Percentiles rank a stretch among this genome's conserved stretches.
phyloP scores from a whole-genome alignment of 2,888 invertebrate species.

The Drosophila kambysellisi region DNA sequence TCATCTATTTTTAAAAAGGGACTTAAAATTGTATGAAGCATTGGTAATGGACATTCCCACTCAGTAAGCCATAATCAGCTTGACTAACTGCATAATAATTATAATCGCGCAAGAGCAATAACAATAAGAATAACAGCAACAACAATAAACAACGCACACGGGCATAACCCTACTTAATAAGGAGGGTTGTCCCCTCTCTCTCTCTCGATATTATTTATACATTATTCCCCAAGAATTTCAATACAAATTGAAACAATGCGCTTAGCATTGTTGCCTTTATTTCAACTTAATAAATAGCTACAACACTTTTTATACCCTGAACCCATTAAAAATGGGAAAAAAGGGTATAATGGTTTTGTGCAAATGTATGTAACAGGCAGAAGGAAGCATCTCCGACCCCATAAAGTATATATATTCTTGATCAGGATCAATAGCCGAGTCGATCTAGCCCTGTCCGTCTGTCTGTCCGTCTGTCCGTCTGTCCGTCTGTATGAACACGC shows the following conservation, averaged over 20 bases:
- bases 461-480: too few species aligned
- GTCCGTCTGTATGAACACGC: too few species aligned
- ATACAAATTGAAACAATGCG: slow-evolving; percentile 6
- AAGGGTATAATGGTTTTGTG: too few species aligned
- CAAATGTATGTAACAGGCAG: too few species aligned
- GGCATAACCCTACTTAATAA: neutral
- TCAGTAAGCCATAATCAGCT: neutral
- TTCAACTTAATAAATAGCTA: slow-evolving; percentile 1
- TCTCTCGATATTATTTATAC: neutral
- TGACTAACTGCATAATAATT: neutral
- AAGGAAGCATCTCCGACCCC: too few species aligned
- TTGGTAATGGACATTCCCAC: neutral
- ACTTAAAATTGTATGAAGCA: neutral
- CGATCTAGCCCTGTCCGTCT: too few species aligned
- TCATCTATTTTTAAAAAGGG: neutral
- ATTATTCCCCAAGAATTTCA: neutral
- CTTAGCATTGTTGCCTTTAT: slow-evolving; percentile 1
- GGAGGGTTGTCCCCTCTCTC: neutral
- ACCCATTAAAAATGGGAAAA: too few species aligned
- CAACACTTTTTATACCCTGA: slow-evolving; percentile 5
- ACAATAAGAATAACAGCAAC: neutral
- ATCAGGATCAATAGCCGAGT: too few species aligned
- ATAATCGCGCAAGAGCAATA: neutral
- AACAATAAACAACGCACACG: neutral
- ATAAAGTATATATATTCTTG: too few species aligned